A percentile compares a stretch with the other conserved stretches of the same genome.
phyloP scores from a whole-genome alignment of 2,113 vertebrate species.

The Sylvilagus bachmani region DNA sequence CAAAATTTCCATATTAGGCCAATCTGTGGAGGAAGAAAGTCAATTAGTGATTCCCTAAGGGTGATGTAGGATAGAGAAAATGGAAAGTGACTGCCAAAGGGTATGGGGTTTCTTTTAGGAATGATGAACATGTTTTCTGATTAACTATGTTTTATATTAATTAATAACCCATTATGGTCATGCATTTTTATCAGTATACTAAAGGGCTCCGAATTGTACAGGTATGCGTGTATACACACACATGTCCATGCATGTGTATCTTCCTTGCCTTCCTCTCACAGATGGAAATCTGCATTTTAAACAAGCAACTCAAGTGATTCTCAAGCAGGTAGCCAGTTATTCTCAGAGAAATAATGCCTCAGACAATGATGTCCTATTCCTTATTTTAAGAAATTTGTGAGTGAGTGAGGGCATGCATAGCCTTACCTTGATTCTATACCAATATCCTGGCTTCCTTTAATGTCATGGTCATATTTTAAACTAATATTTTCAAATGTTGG shows the following conservation, averaged over 20 bases:
- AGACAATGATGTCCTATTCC: neutral
- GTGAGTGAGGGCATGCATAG: neutral
- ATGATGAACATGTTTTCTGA: neutral
- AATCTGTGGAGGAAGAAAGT: neutral
- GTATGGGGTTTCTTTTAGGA: neutral
- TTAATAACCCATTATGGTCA: neutral
- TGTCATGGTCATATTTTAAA: neutral
- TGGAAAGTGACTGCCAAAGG: neutral
- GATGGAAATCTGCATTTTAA: conserved; percentile 28
- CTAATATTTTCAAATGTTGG: conserved; percentile 12
- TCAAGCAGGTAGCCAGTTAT: neutral
- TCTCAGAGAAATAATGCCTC: neutral
- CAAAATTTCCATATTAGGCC: neutral
- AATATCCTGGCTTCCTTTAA: neutral
- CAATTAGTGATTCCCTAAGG: neutral
- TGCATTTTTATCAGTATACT: conserved; percentile 13
- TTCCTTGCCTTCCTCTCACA: neutral
- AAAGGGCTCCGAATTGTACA: neutral
- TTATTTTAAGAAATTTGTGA: neutral
- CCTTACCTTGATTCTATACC: neutral
- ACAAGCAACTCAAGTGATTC: neutral
- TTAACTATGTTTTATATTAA: neutral
- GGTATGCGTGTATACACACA: neutral
- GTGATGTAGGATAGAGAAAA: neutral
- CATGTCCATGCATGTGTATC: neutral